Percentiles rank a stretch among this genome's conserved stretches.
These are phyloP conservation scores for Beaufortia kweichowensis DNA, from an alignment of 2,113 vertebrate genomes.

Conservation along the genomic window DNA sequence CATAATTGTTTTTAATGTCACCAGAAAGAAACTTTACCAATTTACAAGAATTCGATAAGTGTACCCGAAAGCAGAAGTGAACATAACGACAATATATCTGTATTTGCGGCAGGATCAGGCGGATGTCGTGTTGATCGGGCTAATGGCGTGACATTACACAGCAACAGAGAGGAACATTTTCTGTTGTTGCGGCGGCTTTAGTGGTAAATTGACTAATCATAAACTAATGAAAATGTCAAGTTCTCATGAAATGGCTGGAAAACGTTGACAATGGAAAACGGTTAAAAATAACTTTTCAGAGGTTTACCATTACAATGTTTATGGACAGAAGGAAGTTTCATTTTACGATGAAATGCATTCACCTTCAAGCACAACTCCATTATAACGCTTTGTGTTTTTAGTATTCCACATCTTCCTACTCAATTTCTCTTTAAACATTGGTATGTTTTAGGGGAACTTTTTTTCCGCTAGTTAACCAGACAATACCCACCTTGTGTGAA, in stretches of 20 bases:
- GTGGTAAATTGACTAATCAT: constrained; percentile 28
- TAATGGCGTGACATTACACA: constrained; percentile 16
- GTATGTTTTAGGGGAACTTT: constrained; percentile 32
- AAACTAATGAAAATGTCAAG: constrained; percentile 15
- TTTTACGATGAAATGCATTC: constrained; percentile 16
- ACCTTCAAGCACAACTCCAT: not conserved
- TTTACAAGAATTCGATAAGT: not conserved
- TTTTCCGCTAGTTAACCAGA: constrained; percentile 4
- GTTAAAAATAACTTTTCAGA: not conserved
- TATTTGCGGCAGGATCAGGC: not conserved
- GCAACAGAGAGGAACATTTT: not conserved
- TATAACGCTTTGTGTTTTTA: not conserved
- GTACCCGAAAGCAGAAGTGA: not conserved
- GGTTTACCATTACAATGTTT: constrained; percentile 2
- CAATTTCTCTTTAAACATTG: constrained; percentile 21
- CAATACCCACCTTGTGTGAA: constrained; percentile 41
- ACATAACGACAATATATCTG: not conserved
- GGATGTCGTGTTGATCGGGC: not conserved
- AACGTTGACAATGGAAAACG: not conserved
- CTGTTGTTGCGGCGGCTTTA: not conserved
- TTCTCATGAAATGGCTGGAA: constrained; percentile 30
- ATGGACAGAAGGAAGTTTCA: constrained; percentile 26
- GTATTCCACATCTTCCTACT: constrained; percentile 10
- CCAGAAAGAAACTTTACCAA: not conserved
- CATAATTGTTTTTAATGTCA: not conserved